Evolutionary conservation across 2,113 vertebrate species (phyloP).

Genomic region (Telmatochromis bifrenatus): DNA sequence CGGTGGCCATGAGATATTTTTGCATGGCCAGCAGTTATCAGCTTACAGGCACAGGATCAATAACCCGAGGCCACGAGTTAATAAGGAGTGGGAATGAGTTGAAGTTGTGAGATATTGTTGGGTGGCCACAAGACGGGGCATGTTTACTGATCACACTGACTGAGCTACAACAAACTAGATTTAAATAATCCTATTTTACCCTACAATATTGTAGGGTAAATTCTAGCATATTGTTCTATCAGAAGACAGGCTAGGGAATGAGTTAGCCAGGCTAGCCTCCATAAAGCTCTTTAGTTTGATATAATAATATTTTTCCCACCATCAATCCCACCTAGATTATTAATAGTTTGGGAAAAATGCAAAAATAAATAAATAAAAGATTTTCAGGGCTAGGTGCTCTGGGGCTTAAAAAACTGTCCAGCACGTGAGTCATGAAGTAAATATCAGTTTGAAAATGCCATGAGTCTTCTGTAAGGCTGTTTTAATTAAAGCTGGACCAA

Average conservation of each 20-base stretch:
- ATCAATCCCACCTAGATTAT: neutral
- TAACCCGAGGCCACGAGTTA: neutral
- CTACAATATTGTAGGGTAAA: neutral
- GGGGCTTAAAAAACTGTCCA: neutral
- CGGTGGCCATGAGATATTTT: neutral
- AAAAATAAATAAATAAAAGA: neutral
- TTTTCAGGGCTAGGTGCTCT: neutral
- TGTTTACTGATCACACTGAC: neutral
- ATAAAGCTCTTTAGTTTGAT: neutral
- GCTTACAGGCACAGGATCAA: neutral
- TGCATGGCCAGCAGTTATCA: neutral
- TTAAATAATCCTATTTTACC: neutral
- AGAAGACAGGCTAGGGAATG: neutral
- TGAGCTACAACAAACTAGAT: neutral
- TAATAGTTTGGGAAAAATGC: neutral
- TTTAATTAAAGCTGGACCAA: neutral
- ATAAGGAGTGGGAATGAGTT: neutral
- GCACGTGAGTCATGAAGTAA: neutral
- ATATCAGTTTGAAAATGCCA: neutral
- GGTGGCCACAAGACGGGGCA: neutral
- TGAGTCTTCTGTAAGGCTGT: neutral
- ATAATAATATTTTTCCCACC: neutral
- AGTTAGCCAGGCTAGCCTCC: neutral
- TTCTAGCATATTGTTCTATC: neutral
- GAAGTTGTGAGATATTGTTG: neutral